These are phyloP conservation scores for Polyommatus icarus DNA, from an alignment of 2,888 invertebrate species.

Conservation along the genomic window DNA sequence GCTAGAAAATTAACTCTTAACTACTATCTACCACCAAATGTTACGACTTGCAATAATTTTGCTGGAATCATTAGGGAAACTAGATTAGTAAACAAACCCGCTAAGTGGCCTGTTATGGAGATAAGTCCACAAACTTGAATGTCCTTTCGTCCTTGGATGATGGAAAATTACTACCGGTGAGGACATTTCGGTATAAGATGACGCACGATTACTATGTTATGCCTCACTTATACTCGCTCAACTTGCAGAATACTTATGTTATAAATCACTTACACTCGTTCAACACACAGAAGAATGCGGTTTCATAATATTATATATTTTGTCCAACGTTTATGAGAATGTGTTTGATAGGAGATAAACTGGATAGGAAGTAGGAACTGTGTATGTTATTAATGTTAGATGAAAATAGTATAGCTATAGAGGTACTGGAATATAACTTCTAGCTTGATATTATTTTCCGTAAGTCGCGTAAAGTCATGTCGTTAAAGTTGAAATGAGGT, in stretches of 20 bases:
- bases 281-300: background rate
- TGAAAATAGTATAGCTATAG: background rate
- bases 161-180: conserved; percentile 2
- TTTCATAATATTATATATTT: too few relatives aligned
- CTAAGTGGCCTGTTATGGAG: background rate
- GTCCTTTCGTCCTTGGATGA: conserved; percentile 5
- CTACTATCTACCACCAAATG: too few relatives aligned
- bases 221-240: background rate
- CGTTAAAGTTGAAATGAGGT: background rate
- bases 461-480: background rate
- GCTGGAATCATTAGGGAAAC: background rate
- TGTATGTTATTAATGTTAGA: background rate
- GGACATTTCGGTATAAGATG: background rate
- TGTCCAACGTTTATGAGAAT: too few relatives aligned
- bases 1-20: too few relatives aligned
- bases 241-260: background rate
- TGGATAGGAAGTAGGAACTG: too few relatives aligned
- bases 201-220: background rate
- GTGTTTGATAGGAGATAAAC: too few relatives aligned
- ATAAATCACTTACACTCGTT: background rate
- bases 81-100: background rate
- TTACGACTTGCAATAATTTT: background rate
- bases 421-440: background rate
- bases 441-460: background rate
- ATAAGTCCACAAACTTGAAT: background rate